Evolutionary conservation across 2,888 invertebrate genomes (phyloP).

Genomic region (Drosophila mulleri): DNA sequence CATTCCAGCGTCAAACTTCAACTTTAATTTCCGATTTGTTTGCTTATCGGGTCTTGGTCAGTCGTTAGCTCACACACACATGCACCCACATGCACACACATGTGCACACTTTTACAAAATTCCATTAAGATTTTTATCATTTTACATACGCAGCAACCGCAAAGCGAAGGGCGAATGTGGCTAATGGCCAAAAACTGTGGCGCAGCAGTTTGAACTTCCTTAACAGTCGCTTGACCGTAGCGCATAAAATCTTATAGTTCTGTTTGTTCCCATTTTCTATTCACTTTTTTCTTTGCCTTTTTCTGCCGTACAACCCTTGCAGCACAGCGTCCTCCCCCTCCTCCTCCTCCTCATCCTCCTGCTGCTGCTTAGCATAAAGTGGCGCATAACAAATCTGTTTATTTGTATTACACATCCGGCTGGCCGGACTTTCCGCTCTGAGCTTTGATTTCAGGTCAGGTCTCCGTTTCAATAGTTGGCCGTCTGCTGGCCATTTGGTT

Average conservation of each 20-base stretch:
- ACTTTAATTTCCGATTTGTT: slow-evolving; percentile 79
- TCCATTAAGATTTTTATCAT: slow-evolving; percentile 80
- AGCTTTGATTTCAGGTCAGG: slow-evolving; percentile 58
- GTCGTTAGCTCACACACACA: slow-evolving; percentile 30
- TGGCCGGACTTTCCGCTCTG: slow-evolving; percentile 44
- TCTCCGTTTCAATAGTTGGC: slow-evolving; percentile 48
- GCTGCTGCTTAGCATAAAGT: slow-evolving; percentile 74
- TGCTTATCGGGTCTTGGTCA: slow-evolving; percentile 63
- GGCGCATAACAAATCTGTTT: slow-evolving; percentile 82
- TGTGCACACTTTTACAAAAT: slow-evolving; percentile 53
- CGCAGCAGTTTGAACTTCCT: slow-evolving; percentile 66
- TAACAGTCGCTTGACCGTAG: slow-evolving; percentile 61
- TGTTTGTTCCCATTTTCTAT: slow-evolving; percentile 34
- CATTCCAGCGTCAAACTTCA: slow-evolving; percentile 55
- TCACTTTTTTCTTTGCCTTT: neutral
- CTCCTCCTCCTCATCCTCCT: neutral
- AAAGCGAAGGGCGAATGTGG: slow-evolving; percentile 37
- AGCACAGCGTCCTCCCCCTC: neutral
- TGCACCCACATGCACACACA: slow-evolving; percentile 8
- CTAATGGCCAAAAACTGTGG: slow-evolving; percentile 65
- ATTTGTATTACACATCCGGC: slow-evolving; percentile 69
- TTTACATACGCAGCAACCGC: slow-evolving; percentile 61
- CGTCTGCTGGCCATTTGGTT: slow-evolving; percentile 66
- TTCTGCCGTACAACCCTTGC: slow-evolving; percentile 43
- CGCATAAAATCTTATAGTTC: slow-evolving; percentile 80